phyloP scores from a whole-genome alignment of 2,888 invertebrate genomes.

The Stramonita haemastoma region DNA sequence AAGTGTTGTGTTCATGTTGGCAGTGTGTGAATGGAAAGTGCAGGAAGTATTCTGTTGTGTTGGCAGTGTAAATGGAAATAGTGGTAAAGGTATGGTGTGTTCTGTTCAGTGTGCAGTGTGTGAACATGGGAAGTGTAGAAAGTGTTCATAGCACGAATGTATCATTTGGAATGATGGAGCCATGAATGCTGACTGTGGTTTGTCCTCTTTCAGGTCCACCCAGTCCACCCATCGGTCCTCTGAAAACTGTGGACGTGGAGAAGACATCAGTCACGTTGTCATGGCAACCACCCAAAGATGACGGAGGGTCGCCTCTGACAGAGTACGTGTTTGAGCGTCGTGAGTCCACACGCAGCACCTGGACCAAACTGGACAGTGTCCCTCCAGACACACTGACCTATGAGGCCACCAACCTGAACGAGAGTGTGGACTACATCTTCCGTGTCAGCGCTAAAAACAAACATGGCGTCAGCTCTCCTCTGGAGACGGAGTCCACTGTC shows the following conservation, averaged over 20 bases:
- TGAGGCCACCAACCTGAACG: conserved; percentile 61
- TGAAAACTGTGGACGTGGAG: conserved; percentile 57
- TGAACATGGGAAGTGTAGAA: neutral
- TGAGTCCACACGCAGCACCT: conserved; percentile 72
- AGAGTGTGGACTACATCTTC: conserved; percentile 84
- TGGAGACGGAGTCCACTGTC: conserved; percentile 61
- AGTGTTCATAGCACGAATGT: too few species aligned
- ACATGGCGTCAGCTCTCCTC: conserved; percentile 89
- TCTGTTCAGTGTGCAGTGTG: too few species aligned
- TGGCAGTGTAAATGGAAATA: too few species aligned
- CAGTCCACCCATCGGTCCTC: conserved; percentile 53
- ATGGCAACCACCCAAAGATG: conserved; percentile 76
- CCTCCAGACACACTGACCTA: conserved; percentile 54
- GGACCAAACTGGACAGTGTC: conserved; percentile 58
- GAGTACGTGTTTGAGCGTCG: conserved; percentile 68
- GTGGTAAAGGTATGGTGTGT: too few species aligned
- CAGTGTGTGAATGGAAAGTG: too few species aligned
- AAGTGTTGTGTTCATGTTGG: too few species aligned
- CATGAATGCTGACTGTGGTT: neutral
- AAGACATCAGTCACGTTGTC: conserved; percentile 67
- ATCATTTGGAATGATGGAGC: neutral
- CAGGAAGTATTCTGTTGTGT: too few species aligned
- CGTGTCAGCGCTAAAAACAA: conserved; percentile 91
- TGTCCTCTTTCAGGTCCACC: conserved; percentile 51
- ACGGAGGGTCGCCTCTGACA: conserved; percentile 73